These are phyloP conservation scores for Mastomys coucha DNA, from an alignment of 2,113 vertebrate genomes.

Conservation along the genomic window DNA sequence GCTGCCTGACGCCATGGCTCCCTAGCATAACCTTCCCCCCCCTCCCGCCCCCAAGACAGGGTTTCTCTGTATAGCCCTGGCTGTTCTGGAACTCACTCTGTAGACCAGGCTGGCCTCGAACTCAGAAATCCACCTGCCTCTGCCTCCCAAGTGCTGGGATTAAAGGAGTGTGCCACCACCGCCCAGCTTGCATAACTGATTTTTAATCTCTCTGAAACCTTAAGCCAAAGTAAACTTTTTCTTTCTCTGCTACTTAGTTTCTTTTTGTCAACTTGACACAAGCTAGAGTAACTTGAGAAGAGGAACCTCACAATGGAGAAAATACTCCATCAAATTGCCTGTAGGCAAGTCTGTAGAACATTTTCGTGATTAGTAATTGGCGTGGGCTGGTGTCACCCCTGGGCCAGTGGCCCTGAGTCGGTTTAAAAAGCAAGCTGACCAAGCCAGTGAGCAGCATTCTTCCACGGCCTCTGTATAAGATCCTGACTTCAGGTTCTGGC, in stretches of 20 bases:
- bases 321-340: not conserved
- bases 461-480: not conserved
- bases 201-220: not conserved
- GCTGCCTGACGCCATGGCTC: not conserved
- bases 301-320: not conserved
- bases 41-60: too few species aligned
- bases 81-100: too few species aligned
- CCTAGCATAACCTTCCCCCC: not conserved
- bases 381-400: not conserved
- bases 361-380: not conserved
- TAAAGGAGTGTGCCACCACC: too few species aligned
- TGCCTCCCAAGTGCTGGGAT: too few species aligned
- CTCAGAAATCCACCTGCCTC: too few species aligned
- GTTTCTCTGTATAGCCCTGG: too few species aligned
- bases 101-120: too few species aligned
- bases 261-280: not conserved
- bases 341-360: not conserved
- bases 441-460: not conserved
- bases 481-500: not conserved
- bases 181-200: too few species aligned
- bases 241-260: not conserved
- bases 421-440: not conserved
- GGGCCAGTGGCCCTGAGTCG: not conserved
- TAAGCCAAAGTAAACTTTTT: not conserved
- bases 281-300: not conserved